Base-by-base conservation (phyloP, 2,888 invertebrate genomes). In the Melanophora roralis region DNA sequence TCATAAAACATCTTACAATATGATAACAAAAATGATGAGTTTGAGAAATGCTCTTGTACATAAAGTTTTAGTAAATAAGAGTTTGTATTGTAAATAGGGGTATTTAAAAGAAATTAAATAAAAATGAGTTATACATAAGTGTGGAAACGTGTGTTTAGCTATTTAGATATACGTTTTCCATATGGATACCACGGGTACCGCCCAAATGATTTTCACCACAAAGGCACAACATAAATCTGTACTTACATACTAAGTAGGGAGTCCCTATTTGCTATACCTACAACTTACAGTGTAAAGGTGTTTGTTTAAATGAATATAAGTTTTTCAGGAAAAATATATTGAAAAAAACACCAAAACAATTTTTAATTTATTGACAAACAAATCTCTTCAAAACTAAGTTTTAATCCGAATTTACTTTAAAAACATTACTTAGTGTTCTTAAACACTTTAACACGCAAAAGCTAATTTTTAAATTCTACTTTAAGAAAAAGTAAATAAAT, bases 141-240 rank as follows among this genome's bases (percentile, higher is more conserved):
- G 9, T 12, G 38, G 21, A n/a, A 49, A 36, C 43, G 69, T 34
- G 43, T 65, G 45, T 34, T 12, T 71, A 47, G 27, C 32, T 14
- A 23, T 27, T 49, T 83, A 83, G 82, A 72, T 72, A 71, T 16
- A 78, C 78, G 81, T 82, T 84, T 83, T 84, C 83, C 82, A 83
- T 83, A 83, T 84, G 83, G 83, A 84, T 84, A 83, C 82, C 82
- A 77, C 84, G 87, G 88, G 87, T 89, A 87, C 89, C 89, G 89
- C 89, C 89, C 89, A 88, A 85, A 87, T 88, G 87, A 87, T 88
- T 89, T 87, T 86, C 85, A 85, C 85, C 84, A 84, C 84, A 84
- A 81, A 60, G 72, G 73, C 67, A 64, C 59, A 59, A 57, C 12
- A 53, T 32, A 45, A 64, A 73, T n/a, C n/a, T 9, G 57, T 27